Conservation (phyloP, 1,140 invertebrate species). For the Phymastichus coffea region DNA sequence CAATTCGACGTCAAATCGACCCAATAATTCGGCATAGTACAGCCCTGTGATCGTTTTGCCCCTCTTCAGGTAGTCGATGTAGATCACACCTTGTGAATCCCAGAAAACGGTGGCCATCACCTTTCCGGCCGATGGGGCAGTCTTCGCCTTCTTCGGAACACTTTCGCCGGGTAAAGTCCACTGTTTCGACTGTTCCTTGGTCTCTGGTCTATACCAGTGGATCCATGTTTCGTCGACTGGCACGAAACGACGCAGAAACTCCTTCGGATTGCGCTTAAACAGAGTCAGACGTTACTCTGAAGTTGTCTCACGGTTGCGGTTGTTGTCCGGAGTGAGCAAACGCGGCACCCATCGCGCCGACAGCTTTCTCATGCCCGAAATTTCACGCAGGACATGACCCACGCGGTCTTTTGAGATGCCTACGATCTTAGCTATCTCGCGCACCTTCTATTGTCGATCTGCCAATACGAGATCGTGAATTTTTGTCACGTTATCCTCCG, state of each 20-base stretch:
- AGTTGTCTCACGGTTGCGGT: conserved; percentile 25
- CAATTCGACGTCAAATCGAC: conserved; percentile 1
- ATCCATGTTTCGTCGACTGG: conserved; percentile 18
- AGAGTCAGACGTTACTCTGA: conserved; percentile 2
- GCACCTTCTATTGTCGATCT: conserved; percentile 30
- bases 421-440: conserved; percentile 31
- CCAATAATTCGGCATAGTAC: conserved; percentile 29
- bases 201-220: conserved; percentile 20
- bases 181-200: conserved; percentile 26
- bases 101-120: conserved; percentile 44
- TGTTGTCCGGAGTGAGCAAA: conserved; percentile 30
- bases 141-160: conserved; percentile 36
- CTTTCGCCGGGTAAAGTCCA: conserved; percentile 22
- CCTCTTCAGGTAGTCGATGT: conserved; percentile 54
- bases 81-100: conserved; percentile 43
- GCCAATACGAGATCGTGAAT: conserved; percentile 36
- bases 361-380: conserved; percentile 31
- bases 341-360: conserved; percentile 35
- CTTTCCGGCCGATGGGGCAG: conserved; percentile 37
- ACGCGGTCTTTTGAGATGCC: conserved; percentile 30
- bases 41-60: conserved; percentile 49
- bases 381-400: conserved; percentile 27
- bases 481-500: conserved; percentile 38
- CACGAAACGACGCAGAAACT: conserved; percentile 5
- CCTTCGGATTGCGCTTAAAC: conserved; percentile 3